Evolutionary conservation across 2,113 vertebrate genomes (phyloP).

Genomic region (Epinephelus fuscoguttatus): DNA sequence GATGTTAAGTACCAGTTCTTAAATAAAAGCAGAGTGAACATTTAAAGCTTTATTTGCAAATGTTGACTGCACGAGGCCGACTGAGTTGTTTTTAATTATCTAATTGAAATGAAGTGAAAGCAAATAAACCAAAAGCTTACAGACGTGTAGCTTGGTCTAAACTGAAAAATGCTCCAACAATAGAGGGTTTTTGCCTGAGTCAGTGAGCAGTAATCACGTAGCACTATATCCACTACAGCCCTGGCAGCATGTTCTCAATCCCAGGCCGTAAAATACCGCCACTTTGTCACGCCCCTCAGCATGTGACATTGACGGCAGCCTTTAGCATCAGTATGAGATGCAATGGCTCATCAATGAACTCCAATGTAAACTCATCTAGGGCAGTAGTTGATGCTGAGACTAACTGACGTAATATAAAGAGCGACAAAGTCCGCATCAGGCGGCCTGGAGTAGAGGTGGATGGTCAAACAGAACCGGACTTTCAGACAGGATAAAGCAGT

Average conservation of each 20-base stretch:
- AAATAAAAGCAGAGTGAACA: neutral
- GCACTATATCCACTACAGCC: neutral
- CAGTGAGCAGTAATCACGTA: neutral
- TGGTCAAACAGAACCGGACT: no score
- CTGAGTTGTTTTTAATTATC: neutral
- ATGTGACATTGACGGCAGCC: no score
- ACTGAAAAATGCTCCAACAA: conserved; percentile 1
- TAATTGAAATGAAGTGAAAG: neutral
- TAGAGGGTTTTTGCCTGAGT: neutral
- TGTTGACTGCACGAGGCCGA: neutral
- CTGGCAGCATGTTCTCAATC: neutral
- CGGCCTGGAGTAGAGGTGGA: no score
- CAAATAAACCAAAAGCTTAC: neutral
- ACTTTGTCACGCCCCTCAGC: no score
- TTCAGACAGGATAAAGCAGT: no score
- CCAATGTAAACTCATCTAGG: no score
- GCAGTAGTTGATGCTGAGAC: no score
- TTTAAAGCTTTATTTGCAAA: neutral
- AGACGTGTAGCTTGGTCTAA: neutral
- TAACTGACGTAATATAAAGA: no score
- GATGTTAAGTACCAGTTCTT: neutral
- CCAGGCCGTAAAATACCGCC: no score
- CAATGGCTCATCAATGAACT: no score
- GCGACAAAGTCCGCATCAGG: no score
- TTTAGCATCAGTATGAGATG: no score